A percentile compares a stretch with the other conserved stretches of the same genome.
Evolutionary conservation across 1,140 invertebrate species (phyloP).

Genomic region (Aphelinus certus): DNA sequence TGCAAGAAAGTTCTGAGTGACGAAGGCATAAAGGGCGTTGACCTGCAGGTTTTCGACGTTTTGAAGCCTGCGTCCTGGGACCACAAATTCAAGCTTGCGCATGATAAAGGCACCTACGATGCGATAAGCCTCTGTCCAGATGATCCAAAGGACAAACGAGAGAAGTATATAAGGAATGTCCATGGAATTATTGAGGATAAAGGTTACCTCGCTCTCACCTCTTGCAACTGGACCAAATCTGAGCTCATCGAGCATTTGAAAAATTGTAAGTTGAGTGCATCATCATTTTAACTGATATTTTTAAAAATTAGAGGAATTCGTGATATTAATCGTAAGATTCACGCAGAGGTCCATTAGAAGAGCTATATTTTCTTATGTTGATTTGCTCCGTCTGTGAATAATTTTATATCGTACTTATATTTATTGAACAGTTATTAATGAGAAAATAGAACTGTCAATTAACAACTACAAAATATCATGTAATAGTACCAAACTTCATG

Average conservation of each 20-base stretch:
- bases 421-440: too few species aligned
- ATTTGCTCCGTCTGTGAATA: too few species aligned
- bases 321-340: too few species aligned
- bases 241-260: conserved; percentile 81
- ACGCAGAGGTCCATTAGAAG: too few species aligned
- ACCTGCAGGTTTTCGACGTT: conserved; percentile 72
- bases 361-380: too few species aligned
- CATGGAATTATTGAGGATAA: conserved; percentile 67
- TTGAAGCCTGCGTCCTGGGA: conserved; percentile 46
- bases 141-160: conserved; percentile 70
- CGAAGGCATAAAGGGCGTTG: conserved; percentile 65
- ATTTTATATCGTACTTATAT: too few species aligned
- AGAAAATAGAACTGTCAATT: too few species aligned
- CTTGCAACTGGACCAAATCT: conserved; percentile 93
- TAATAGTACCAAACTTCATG: too few species aligned
- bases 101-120: conserved; percentile 96
- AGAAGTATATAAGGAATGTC: conserved; percentile 77
- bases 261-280: conserved; percentile 58
- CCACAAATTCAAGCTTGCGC: conserved; percentile 75
- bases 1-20: conserved; percentile 73
- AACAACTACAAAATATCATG: too few species aligned
- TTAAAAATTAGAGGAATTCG: too few species aligned
- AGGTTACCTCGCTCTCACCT: conserved; percentile 85
- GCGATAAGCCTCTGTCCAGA: conserved; percentile 85
- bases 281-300: neutral